Evolutionary conservation across 1,140 invertebrate genomes (phyloP), one percentile per base, ranked within the genome.

Genomic region (Lepidostoma basale): DNA sequence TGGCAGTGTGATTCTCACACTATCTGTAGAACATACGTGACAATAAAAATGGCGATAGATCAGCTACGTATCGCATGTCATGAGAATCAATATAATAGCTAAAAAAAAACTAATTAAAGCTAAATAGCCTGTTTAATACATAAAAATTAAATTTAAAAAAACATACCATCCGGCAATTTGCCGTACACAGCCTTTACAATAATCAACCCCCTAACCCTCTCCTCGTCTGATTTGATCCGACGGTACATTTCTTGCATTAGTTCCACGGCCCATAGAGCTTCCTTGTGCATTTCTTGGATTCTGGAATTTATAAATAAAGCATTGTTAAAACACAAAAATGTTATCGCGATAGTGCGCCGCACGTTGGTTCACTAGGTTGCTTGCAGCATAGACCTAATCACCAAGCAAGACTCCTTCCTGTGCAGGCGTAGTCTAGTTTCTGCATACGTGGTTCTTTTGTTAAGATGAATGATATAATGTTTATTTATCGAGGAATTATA

Each of bases 141-240:
- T 25, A 28, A 28, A 9, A 45, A 22, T 18, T 20, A 47, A 47
- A 1, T 47, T 47, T 4, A 52, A n/a, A 14, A 14, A 28, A n/a
- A 30, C 9, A 14, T 74, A 81, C 81, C 79, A 73, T 72, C 14
- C 12, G 81, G 83, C 30, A 89, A 77, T 77, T 89, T 88, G 42
- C 93, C 93, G 77, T 94, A 99, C 2, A 94, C 74, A 0, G 96
- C 96, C 78, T 90, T 88, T 0, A 91, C 82, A 69, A 99, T 96
- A 25, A 99, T 85, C 9, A 99, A 81, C 9, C 94, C 93, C 64
- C 88, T 89, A 69, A 88, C 88, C 16, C 85, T 85, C 74, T 92
- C 89, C 77, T 97, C 95, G 40, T 94, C 90, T 0, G 80, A 81
- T 52, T 85, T 81, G 66, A 93, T 92, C 39, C 93, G 85, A 44